Conservation (phyloP, 2,888 invertebrate genomes). For the Oxytorus armatus region DNA sequence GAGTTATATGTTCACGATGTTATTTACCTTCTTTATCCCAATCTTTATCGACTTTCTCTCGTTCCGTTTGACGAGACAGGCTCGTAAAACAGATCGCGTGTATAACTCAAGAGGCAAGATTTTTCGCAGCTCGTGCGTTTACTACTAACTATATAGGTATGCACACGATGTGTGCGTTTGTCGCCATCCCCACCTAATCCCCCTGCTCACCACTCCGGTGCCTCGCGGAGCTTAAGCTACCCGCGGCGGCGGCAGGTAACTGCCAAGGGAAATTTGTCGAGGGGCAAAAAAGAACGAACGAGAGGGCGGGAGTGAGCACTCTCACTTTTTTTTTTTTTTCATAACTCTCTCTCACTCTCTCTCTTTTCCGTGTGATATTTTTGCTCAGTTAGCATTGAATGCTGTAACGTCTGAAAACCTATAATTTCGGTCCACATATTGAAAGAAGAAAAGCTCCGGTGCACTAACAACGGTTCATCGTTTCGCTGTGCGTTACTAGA, state of each 20-base stretch:
- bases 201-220: too few relatives aligned
- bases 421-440: too few relatives aligned
- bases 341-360: slow-evolving; percentile 2
- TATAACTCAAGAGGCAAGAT: slow-evolving; percentile 5
- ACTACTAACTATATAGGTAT: background rate
- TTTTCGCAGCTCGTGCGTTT: slow-evolving; percentile 1
- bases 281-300: slow-evolving; percentile 29
- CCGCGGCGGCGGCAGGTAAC: slow-evolving; percentile 49
- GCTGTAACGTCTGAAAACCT: too few relatives aligned
- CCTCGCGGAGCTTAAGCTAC: too few relatives aligned
- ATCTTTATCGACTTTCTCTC: slow-evolving; percentile 2
- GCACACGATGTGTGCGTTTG: too few relatives aligned
- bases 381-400: background rate
- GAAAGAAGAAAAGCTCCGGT: background rate
- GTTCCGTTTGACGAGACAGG: background rate
- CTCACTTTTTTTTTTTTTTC: slow-evolving; percentile 49
- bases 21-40: too few relatives aligned
- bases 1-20: too few relatives aligned
- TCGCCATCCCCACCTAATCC: too few relatives aligned
- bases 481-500: slow-evolving; percentile 37
- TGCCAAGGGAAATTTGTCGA: slow-evolving; percentile 45
- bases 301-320: slow-evolving; percentile 58
- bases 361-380: too few relatives aligned
- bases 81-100: slow-evolving; percentile 2
- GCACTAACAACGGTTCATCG: slow-evolving; percentile 30